Conservation (phyloP, 1,140 invertebrate genomes). For the Tetragonula clypearis region DNA sequence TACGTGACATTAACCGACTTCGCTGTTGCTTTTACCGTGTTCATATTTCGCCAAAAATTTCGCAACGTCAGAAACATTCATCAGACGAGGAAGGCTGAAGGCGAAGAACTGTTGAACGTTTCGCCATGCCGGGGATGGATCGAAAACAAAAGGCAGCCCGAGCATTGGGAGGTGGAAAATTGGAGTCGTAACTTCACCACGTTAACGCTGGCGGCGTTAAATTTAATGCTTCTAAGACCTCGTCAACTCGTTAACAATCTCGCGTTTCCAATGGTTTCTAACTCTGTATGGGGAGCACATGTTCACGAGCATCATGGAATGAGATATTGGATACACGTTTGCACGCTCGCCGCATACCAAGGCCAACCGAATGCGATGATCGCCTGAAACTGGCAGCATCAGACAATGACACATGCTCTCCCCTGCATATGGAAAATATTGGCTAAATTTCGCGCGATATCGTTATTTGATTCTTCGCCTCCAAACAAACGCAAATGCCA, state of each 20-base stretch:
- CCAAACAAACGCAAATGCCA: not conserved
- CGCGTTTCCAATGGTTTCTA: not conserved
- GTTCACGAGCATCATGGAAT: not conserved
- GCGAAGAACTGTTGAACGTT: not conserved
- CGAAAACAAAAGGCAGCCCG: not conserved
- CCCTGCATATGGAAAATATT: not conserved
- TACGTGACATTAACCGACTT: too few species aligned
- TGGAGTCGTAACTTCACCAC: not conserved
- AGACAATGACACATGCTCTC: not conserved
- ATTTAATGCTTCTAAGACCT: not conserved
- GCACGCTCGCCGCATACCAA: not conserved
- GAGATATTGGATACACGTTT: conserved; percentile 14
- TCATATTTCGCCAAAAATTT: too few species aligned
- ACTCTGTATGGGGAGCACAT: not conserved
- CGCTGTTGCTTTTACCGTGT: too few species aligned
- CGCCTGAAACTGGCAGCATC: not conserved
- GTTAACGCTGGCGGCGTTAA: not conserved
- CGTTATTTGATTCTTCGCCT: not conserved
- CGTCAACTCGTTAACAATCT: conserved; percentile 31
- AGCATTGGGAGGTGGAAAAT: not conserved
- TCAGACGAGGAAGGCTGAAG: too few species aligned
- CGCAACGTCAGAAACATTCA: too few species aligned
- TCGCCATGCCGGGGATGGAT: not conserved
- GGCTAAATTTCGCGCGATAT: not conserved
- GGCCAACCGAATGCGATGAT: not conserved